Evolutionary conservation across 2,113 vertebrate genomes (phyloP).

Genomic region (Acanthochromis polyacanthus): DNA sequence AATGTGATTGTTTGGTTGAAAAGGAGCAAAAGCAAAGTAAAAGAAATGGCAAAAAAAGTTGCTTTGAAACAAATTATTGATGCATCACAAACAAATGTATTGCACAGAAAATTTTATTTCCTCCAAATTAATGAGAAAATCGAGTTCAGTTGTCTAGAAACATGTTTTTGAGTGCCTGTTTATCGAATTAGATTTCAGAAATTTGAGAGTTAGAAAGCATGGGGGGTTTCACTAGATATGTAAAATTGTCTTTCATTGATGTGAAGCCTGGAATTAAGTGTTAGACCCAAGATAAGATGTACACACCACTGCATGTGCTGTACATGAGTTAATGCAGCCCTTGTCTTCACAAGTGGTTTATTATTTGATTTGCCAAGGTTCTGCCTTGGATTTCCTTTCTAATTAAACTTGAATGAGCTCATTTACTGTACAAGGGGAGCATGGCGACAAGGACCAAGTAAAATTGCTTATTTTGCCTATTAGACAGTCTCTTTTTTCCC

Average conservation of each 20-base stretch:
- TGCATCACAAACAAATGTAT: no score
- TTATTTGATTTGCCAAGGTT: constrained; percentile 68
- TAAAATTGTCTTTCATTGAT: constrained; percentile 5
- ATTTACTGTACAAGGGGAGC: constrained; percentile 61
- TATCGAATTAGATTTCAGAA: neutral
- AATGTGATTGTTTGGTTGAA: no score
- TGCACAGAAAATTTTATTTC: no score
- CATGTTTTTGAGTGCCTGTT: neutral
- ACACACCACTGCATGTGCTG: constrained; percentile 16
- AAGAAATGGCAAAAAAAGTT: no score
- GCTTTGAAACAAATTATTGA: no score
- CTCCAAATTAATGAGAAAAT: no score
- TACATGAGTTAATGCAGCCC: constrained; percentile 45
- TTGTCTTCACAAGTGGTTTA: constrained; percentile 51
- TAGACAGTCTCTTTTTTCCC: constrained; percentile 30
- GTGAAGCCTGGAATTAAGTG: constrained; percentile 21
- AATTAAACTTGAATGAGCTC: constrained; percentile 70
- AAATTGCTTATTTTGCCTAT: constrained; percentile 53
- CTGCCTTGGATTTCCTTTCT: constrained; percentile 52
- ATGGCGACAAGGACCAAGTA: constrained; percentile 49
- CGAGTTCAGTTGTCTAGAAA: no score
- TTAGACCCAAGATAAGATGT: constrained; percentile 15
- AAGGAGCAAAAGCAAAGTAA: no score
- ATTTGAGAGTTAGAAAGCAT: constrained; percentile 5
- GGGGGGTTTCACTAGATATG: neutral